phyloP scores from a whole-genome alignment of 1,140 invertebrate genomes.

The Parasteatoda tepidariorum region DNA sequence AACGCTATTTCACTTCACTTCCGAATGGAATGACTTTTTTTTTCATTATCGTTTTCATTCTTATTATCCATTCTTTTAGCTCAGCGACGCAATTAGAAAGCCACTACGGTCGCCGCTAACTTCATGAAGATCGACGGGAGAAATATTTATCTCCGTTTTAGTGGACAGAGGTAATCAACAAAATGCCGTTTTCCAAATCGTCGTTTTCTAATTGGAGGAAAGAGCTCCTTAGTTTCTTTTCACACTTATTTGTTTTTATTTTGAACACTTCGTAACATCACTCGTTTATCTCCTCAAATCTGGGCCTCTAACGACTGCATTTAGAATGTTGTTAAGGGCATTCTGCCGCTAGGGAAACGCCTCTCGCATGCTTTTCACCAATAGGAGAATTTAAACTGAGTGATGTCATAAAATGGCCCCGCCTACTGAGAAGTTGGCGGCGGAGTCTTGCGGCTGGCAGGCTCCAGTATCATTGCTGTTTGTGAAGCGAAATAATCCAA shows the following conservation, averaged over 20 bases:
- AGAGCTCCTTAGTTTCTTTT: slow-evolving; percentile 7
- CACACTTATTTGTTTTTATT: slow-evolving; percentile 7
- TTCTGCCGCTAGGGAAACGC: slow-evolving; percentile 15
- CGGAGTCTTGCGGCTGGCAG: slow-evolving; percentile 34
- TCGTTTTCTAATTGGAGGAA: slow-evolving; percentile 59
- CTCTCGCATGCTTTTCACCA: background rate
- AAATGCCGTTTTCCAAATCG: slow-evolving; percentile 59
- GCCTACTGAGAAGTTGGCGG: slow-evolving; percentile 25
- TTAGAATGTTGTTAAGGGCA: slow-evolving; percentile 54
- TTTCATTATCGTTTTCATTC: slow-evolving; percentile 22
- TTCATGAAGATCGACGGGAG: slow-evolving; percentile 58
- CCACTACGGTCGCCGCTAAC: slow-evolving; percentile 43
- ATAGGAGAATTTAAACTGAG: background rate
- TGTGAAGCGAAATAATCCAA: slow-evolving; percentile 31
- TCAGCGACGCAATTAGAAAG: slow-evolving; percentile 49
- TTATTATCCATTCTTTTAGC: slow-evolving; percentile 34
- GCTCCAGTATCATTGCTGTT: slow-evolving; percentile 42
- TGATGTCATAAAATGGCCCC: slow-evolving; percentile 6
- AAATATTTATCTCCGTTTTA: slow-evolving; percentile 56
- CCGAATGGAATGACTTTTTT: slow-evolving; percentile 54
- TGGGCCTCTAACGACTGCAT: slow-evolving; percentile 53
- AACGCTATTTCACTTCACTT: slow-evolving; percentile 40
- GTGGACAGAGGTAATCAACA: slow-evolving; percentile 60
- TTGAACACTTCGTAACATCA: slow-evolving; percentile 20
- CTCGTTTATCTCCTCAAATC: slow-evolving; percentile 55